Evolutionary conservation across 2,888 invertebrate genomes (phyloP).

Genomic region (Hemithea aestivaria): DNA sequence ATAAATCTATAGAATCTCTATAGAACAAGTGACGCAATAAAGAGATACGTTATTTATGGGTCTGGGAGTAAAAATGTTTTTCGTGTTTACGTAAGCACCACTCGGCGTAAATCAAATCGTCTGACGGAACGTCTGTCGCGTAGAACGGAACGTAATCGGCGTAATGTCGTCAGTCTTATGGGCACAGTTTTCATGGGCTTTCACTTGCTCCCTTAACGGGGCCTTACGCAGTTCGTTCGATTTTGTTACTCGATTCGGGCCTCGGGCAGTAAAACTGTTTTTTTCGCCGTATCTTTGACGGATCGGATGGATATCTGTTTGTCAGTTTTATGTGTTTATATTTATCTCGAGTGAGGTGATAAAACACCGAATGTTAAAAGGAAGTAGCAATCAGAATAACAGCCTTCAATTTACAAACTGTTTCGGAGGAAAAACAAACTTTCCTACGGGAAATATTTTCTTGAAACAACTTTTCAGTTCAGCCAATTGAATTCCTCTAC

Average conservation of each 20-base stretch:
- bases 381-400: conserved; percentile 20
- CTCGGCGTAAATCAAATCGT: conserved; percentile 37
- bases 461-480: neutral
- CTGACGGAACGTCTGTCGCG: conserved; percentile 14
- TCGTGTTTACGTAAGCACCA: conserved; percentile 40
- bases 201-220: conserved; percentile 14
- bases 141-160: conserved; percentile 11
- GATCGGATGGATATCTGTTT: conserved; percentile 22
- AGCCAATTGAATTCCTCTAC: no score
- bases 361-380: conserved; percentile 20
- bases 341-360: conserved; percentile 25
- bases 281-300: conserved; percentile 24
- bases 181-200: conserved; percentile 21
- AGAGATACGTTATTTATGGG: conserved; percentile 43
- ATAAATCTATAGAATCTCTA: conserved; percentile 47
- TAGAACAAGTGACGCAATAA: conserved; percentile 37
- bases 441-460: neutral
- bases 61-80: conserved; percentile 42
- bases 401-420: conserved; percentile 4
- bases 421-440: neutral
- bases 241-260: conserved; percentile 21
- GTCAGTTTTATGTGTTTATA: conserved; percentile 29
- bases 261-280: conserved; percentile 27
- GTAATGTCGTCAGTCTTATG: conserved; percentile 23
- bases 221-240: conserved; percentile 25